Base-by-base conservation (phyloP, 2,888 invertebrate species). In the Erebia palarica region DNA sequence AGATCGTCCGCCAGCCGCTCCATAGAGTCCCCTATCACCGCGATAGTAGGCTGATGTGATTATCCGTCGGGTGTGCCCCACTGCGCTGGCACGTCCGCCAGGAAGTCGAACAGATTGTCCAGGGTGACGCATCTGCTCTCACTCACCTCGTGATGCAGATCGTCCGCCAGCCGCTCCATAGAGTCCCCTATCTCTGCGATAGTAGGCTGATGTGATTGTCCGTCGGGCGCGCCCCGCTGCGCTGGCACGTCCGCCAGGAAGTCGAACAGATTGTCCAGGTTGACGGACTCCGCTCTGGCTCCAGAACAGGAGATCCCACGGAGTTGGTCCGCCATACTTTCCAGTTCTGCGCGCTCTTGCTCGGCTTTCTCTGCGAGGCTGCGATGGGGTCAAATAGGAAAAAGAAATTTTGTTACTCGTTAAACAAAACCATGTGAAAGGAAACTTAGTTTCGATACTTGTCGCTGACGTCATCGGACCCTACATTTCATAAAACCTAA, bases 191-290 rank as follows among this genome's bases (percentile, higher is more conserved):
- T 97, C 88, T 97, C 97, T 14, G 97, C 96, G 69, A 97, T 96
- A 64, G 95, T 95, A 76, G 95, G 95, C 76, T 94, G 94, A 80
- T 94, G 94, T 14, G 92, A 92, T 82, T 90, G 91, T 14, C 93
- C 92, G 70, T 93, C 93, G 0, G 92, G 91, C 21, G 93, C 92
- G n/a, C 92, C 92, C 0, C 91, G 80, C 71, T 89, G 89, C 7
- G 89, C 84, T 49, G 91, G 94, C 55, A 97, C 96, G 79, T 98
- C 98, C 0, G 97, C 97, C 27, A 98, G 93, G 90, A 98, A 98
- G 71, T 97, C 97, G 90, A 98, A 98, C 79, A 98, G 91, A 87
- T 97, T 97, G 87, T 98, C 98, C 80, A 98, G 90, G 85, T 98
- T 97, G 0, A 98, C 96, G 0, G 97, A 96, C 81, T 97, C 97